Conservation (phyloP, 2,888 invertebrate species). For the Eucriotettix oculatus region DNA sequence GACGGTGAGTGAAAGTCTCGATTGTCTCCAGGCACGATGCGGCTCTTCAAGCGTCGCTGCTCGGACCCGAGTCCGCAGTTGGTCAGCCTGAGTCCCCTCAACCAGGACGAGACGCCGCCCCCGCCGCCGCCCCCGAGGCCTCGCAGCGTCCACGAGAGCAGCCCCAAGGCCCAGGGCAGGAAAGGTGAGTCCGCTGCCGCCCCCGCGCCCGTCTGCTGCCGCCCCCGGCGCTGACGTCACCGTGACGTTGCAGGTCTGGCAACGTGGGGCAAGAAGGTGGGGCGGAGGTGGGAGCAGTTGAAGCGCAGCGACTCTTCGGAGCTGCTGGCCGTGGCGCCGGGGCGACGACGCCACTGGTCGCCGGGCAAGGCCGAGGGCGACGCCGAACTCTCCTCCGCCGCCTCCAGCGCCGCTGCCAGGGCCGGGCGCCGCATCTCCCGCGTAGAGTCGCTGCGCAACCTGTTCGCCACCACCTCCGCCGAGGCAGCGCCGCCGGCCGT, state of each 20-base stretch:
- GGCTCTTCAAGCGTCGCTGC: conserved; percentile 35
- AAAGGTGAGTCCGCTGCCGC: conserved; percentile 17
- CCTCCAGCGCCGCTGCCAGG: conserved; percentile 16
- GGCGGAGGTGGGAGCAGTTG: conserved; percentile 41
- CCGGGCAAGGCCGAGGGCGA: conserved; percentile 18
- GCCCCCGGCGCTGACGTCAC: conserved; percentile 19
- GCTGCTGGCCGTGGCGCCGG: conserved; percentile 26
- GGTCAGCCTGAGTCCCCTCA: conserved; percentile 30
- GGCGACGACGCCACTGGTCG: conserved; percentile 29
- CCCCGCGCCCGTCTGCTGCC: conserved; percentile 16
- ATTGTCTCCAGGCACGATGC: conserved; percentile 21
- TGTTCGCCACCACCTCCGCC: conserved; percentile 29
- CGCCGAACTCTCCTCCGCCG: conserved; percentile 16
- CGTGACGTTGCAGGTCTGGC: conserved; percentile 30
- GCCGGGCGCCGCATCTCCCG: conserved; percentile 27
- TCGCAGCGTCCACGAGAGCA: conserved; percentile 2
- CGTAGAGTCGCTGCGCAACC: conserved; percentile 34
- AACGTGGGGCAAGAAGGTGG: conserved; percentile 41
- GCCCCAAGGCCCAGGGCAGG: conserved; percentile 8
- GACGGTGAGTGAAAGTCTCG: too few species aligned
- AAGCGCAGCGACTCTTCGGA: conserved; percentile 40
- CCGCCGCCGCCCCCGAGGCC: conserved; percentile 13
- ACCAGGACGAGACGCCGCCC: conserved; percentile 19
- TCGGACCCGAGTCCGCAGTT: conserved; percentile 40
- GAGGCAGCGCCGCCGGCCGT: too few species aligned